These are phyloP conservation scores for Colletes gigas DNA, from an alignment of 1,140 invertebrate species.

Conservation along the genomic window DNA sequence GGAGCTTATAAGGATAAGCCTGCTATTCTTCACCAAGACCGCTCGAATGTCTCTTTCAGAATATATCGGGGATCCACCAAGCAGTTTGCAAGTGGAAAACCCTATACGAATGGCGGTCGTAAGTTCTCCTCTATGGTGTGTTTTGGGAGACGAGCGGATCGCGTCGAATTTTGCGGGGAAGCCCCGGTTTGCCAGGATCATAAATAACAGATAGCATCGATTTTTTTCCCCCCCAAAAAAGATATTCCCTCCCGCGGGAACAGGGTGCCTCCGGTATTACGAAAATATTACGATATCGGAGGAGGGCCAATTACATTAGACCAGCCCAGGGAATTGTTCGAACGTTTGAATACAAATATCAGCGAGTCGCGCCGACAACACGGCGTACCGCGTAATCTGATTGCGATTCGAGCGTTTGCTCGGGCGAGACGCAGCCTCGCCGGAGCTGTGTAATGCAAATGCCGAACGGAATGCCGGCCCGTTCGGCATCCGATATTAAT, in stretches of 20 bases:
- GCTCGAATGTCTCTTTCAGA: background rate
- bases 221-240: background rate
- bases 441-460: constrained; percentile 7
- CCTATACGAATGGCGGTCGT: background rate
- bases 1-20: constrained; percentile 12
- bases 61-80: constrained; percentile 12
- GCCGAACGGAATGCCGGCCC: background rate
- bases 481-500: background rate
- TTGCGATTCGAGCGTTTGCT: background rate
- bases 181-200: no score
- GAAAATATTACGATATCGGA: background rate
- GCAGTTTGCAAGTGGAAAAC: constrained; percentile 11
- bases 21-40: constrained; percentile 31
- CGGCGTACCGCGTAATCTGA: background rate
- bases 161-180: constrained; percentile 8
- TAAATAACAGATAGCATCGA: constrained; percentile 26
- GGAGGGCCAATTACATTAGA: background rate
- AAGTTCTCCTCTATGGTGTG: background rate
- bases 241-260: background rate
- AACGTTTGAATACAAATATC: background rate
- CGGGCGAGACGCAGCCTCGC: no score
- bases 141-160: background rate
- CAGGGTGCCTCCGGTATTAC: background rate
- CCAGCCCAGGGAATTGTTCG: background rate
- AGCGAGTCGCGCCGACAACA: background rate